These are phyloP conservation scores for Anastatus disparis DNA, from an alignment of 1,140 invertebrate species.

Conservation along the genomic window DNA sequence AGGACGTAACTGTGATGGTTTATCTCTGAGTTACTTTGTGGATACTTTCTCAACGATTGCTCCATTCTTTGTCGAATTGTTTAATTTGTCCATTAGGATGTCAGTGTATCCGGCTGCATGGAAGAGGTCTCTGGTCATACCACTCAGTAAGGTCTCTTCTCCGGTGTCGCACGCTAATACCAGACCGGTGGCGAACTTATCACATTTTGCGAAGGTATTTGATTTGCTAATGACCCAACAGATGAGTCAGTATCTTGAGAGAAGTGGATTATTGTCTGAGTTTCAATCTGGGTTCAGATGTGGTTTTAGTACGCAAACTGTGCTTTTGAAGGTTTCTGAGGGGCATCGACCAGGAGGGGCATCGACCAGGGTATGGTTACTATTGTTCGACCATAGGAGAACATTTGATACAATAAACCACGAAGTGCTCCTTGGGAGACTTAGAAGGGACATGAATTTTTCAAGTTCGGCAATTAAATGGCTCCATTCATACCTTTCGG, in stretches of 20 bases:
- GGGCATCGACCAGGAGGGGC: neutral
- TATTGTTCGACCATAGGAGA: conserved; percentile 10
- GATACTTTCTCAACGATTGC: neutral
- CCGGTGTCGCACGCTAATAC: neutral
- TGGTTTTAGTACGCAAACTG: neutral
- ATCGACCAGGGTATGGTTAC: neutral
- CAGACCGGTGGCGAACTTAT: neutral
- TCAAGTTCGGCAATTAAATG: neutral
- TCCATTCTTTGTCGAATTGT: neutral
- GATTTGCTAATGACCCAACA: no score
- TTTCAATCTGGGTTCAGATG: neutral
- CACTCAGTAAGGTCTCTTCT: neutral
- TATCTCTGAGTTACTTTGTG: neutral
- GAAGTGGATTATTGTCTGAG: neutral
- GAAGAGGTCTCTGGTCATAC: neutral
- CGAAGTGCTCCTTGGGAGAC: neutral
- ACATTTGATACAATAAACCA: conserved; percentile 11
- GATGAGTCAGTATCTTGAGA: neutral
- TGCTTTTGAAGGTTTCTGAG: neutral
- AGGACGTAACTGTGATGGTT: neutral
- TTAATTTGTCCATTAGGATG: neutral
- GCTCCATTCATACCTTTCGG: neutral
- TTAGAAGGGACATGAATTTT: neutral
- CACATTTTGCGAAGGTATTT: no score
- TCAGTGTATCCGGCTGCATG: neutral